Conservation (phyloP, 2,888 invertebrate genomes). For the Syrphus vitripennis region DNA sequence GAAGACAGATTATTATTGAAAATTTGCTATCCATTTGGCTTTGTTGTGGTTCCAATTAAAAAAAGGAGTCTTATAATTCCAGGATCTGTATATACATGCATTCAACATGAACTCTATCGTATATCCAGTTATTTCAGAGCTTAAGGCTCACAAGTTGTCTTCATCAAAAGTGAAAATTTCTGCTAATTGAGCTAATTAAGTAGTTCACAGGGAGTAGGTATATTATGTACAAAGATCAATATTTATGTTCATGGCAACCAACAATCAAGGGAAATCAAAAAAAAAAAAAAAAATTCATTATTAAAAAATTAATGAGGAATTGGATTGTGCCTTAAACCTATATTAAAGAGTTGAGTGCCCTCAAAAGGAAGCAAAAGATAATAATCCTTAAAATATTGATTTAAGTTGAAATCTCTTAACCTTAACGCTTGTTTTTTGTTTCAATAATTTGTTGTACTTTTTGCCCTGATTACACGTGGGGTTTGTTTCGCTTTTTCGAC, state of each 20-base stretch:
- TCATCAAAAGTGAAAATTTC: neutral
- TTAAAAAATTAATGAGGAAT: neutral
- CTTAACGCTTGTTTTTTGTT: too few species aligned
- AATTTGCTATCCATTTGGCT: neutral
- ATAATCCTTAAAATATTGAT: too few species aligned
- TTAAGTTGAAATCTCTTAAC: too few species aligned
- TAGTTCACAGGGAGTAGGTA: too few species aligned
- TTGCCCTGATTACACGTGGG: too few species aligned
- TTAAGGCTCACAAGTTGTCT: neutral
- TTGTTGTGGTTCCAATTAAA: neutral
- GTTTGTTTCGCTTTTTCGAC: too few species aligned
- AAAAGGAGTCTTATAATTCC: neutral
- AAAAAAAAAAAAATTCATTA: neutral
- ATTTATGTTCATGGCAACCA: neutral
- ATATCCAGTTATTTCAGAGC: neutral
- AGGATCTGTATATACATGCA: neutral
- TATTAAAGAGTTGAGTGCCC: neutral
- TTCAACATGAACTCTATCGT: neutral
- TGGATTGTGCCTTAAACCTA: neutral
- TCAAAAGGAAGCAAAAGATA: neutral
- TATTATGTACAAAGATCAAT: neutral
- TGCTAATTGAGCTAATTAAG: neutral
- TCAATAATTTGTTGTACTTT: too few species aligned
- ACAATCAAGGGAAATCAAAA: neutral
- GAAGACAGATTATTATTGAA: neutral